Evolutionary conservation across 1,140 invertebrate species (phyloP).

Genomic region (Nebria ingens): DNA sequence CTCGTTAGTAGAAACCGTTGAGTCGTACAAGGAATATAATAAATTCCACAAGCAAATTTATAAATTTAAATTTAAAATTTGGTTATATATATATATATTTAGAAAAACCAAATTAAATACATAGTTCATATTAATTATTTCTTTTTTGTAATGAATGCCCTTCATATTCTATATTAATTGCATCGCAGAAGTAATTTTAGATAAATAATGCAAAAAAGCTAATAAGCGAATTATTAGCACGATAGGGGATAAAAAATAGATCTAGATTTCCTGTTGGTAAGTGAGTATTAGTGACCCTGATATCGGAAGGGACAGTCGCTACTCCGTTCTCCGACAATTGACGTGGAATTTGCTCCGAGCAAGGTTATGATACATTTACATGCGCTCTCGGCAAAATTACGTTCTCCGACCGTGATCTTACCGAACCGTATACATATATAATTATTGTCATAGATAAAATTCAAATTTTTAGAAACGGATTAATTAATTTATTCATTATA

Average conservation of each 20-base stretch:
- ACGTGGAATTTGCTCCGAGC: constrained; percentile 16
- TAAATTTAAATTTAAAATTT: no score
- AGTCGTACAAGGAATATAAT: not conserved
- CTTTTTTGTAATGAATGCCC: no score
- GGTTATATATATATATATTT: no score
- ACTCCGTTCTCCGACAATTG: constrained; percentile 14
- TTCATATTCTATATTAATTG: no score
- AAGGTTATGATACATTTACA: constrained; percentile 26
- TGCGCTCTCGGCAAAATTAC: constrained; percentile 17
- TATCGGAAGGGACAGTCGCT: constrained; percentile 9
- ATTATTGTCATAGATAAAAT: constrained; percentile 1
- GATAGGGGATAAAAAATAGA: not conserved
- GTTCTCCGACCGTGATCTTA: constrained; percentile 26
- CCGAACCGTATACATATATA: constrained; percentile 6
- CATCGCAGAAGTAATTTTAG: not conserved
- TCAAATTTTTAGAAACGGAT: not conserved
- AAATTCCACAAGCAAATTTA: not conserved
- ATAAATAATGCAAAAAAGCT: not conserved
- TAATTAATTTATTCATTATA: no score
- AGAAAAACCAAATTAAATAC: no score
- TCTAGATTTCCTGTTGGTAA: not conserved
- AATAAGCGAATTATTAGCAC: no score
- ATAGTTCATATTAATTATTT: no score
- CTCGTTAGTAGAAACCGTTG: not conserved
- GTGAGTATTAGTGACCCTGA: not conserved